A percentile compares a stretch with the other conserved stretches of the same genome.
phyloP scores from a whole-genome alignment of 2,888 invertebrate species.

The Encarsia formosa region DNA sequence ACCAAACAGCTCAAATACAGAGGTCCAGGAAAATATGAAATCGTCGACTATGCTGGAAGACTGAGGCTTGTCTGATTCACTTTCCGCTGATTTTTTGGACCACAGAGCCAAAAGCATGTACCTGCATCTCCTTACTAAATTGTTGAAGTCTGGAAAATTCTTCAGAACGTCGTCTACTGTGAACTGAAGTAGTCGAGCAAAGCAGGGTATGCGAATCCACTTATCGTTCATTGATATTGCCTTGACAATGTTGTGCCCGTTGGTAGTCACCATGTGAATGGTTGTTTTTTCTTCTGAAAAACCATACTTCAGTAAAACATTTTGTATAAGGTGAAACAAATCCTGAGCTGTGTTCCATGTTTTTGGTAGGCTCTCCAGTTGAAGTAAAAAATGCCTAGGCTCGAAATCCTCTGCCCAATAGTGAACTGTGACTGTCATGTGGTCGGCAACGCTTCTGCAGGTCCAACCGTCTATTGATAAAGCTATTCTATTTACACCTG shows the following conservation, averaged over 20 bases:
- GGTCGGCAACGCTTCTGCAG: conserved; percentile 18
- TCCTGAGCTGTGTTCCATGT: conserved; percentile 26
- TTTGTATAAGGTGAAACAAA: conserved; percentile 24
- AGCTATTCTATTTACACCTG: conserved; percentile 21
- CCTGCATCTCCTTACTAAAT: conserved; percentile 19
- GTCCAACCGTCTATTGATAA: conserved; percentile 28
- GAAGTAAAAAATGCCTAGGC: conserved; percentile 20
- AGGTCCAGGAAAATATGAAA: conserved; percentile 26
- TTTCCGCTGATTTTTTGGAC: conserved; percentile 13
- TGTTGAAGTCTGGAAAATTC: conserved; percentile 17
- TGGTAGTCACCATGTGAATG: conserved; percentile 22
- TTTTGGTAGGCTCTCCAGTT: conserved; percentile 24
- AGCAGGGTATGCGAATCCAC: conserved; percentile 27
- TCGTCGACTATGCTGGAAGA: conserved; percentile 17
- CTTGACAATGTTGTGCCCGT: conserved; percentile 24
- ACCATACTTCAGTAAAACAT: conserved; percentile 24
- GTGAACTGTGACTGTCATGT: conserved; percentile 26
- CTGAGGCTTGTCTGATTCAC: conserved; percentile 6
- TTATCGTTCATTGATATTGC: conserved; percentile 21
- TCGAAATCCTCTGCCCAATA: conserved; percentile 25
- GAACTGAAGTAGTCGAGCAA: conserved; percentile 26
- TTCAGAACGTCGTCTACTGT: conserved; percentile 25
- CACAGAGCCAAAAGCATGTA: conserved; percentile 17
- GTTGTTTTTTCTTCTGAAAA: conserved; percentile 15
- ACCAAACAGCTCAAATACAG: conserved; percentile 26